Evolutionary conservation across 1,140 invertebrate genomes (phyloP).

Genomic region (Rhynchophorus ferrugineus): DNA sequence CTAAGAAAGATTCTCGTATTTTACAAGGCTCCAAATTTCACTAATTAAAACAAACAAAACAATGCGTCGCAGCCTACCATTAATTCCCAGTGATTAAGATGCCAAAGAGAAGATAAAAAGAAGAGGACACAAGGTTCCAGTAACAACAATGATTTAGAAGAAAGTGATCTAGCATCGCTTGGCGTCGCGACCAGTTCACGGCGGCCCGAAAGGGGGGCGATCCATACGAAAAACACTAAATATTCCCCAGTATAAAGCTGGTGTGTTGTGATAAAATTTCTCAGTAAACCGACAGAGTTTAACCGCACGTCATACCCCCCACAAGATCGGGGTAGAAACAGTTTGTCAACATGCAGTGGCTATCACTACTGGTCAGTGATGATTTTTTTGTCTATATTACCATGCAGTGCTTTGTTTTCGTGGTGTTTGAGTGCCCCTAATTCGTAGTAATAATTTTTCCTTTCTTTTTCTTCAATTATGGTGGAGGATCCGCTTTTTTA

Average conservation of each 20-base stretch:
- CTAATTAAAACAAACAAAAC: too few species aligned
- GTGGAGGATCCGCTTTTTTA: too few species aligned
- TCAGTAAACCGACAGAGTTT: constrained; percentile 35
- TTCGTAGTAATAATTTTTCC: constrained; percentile 19
- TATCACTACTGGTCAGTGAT: constrained; percentile 37
- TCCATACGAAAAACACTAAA: constrained; percentile 26
- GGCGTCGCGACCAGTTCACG: constrained; percentile 13
- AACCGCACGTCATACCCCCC: constrained; percentile 23
- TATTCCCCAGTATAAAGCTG: constrained; percentile 32
- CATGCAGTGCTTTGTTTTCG: constrained; percentile 6
- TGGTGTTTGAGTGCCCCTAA: constrained; percentile 5
- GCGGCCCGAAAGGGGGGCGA: constrained; percentile 18
- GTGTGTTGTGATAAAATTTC: constrained; percentile 17
- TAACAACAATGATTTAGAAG: constrained; percentile 13
- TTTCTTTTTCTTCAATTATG: constrained; percentile 11
- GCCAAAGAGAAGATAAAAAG: too few species aligned
- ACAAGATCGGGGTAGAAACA: constrained; percentile 19
- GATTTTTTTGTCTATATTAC: constrained; percentile 18
- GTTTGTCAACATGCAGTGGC: constrained; percentile 34
- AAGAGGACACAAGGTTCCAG: too few species aligned
- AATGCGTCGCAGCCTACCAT: too few species aligned
- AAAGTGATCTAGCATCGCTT: constrained; percentile 20
- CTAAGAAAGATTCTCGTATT: too few species aligned
- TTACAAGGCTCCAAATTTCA: too few species aligned
- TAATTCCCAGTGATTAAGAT: too few species aligned